These are phyloP conservation scores for Heliconius eleuchia DNA, from an alignment of 1,140 invertebrate genomes.

Conservation along the genomic window DNA sequence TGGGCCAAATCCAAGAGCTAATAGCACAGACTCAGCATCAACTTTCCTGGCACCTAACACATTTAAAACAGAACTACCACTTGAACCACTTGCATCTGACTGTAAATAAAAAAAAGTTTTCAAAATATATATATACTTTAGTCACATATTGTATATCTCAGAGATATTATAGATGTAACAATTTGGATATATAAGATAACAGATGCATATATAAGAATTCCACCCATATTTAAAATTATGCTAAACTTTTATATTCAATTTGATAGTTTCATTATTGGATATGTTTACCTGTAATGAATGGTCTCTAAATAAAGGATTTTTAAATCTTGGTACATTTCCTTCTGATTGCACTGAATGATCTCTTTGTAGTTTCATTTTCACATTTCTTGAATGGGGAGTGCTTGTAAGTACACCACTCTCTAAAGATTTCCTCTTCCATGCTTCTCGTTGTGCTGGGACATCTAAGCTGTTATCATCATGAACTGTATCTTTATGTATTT, in stretches of 20 bases:
- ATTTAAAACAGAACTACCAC: slow-evolving; percentile 86
- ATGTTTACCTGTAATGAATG: slow-evolving; percentile 73
- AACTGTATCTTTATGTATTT: slow-evolving; percentile 43
- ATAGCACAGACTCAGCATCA: slow-evolving; percentile 88
- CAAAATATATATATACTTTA: background rate
- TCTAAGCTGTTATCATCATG: slow-evolving; percentile 65
- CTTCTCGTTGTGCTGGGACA: slow-evolving; percentile 58
- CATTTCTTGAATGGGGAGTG: slow-evolving; percentile 49
- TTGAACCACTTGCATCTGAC: slow-evolving; percentile 84
- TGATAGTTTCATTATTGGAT: too few species aligned
- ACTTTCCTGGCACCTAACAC: slow-evolving; percentile 86
- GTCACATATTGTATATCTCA: background rate
- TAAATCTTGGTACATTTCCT: slow-evolving; percentile 72
- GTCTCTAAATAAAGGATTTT: slow-evolving; percentile 77
- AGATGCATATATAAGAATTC: too few species aligned
- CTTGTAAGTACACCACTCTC: slow-evolving; percentile 66
- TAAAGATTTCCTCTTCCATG: slow-evolving; percentile 70
- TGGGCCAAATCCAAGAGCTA: slow-evolving; percentile 87
- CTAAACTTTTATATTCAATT: too few species aligned
- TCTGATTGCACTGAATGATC: slow-evolving; percentile 78
- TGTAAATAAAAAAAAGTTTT: slow-evolving; percentile 64
- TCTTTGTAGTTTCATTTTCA: slow-evolving; percentile 67
- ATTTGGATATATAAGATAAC: too few species aligned
- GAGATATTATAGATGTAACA: too few species aligned
- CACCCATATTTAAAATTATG: too few species aligned